A percentile compares a stretch with the other conserved stretches of the same genome.
Evolutionary conservation across 2,113 vertebrate species (phyloP).

Genomic region (Trematocara marginatum): DNA sequence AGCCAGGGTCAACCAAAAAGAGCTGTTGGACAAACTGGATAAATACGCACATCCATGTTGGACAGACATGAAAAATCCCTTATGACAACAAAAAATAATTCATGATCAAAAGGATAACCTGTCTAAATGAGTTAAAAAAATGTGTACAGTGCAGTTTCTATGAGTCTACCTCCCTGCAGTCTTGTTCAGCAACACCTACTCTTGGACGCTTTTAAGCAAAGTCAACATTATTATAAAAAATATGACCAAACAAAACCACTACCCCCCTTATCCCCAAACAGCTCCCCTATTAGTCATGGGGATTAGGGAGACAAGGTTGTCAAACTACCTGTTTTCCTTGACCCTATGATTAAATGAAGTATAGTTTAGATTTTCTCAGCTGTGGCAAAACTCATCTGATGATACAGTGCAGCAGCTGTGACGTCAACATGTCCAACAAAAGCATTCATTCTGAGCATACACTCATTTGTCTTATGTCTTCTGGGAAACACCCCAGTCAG

Average conservation of each 20-base stretch:
- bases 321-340: not conserved
- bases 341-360: constrained; percentile 2
- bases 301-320: not conserved
- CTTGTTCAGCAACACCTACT: constrained; percentile 1
- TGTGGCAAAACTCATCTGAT: constrained; percentile 15
- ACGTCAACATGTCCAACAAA: constrained; percentile 9
- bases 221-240: constrained; percentile 49
- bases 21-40: not conserved
- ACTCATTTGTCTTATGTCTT: constrained; percentile 29
- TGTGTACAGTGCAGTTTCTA: not conserved
- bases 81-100: not conserved
- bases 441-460: constrained; percentile 11
- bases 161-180: not conserved
- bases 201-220: constrained; percentile 17
- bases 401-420: constrained; percentile 11
- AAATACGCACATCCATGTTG: not conserved
- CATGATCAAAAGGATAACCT: not conserved
- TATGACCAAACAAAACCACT: constrained; percentile 6
- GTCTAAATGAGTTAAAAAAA: not conserved
- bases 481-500: constrained; percentile 31
- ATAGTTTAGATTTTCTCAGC: not conserved
- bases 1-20: not conserved
- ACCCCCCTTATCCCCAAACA: not conserved
- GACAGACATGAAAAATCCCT: not conserved
- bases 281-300: not conserved